A percentile compares a stretch with the other conserved stretches of the same genome.
These are phyloP conservation scores for Heliconius hortense DNA, from an alignment of 2,888 invertebrate genomes.

Conservation along the genomic window DNA sequence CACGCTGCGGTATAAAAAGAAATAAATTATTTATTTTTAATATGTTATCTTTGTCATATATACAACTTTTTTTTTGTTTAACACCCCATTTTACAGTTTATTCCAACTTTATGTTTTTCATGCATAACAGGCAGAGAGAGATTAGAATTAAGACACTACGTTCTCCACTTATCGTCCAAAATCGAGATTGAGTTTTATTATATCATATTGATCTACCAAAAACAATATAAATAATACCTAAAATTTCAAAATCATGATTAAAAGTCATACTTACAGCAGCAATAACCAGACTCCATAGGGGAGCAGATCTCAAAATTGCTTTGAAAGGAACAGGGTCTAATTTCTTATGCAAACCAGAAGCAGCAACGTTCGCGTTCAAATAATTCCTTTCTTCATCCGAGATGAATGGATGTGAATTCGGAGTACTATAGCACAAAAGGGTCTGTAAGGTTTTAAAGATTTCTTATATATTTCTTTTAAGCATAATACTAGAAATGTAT, in stretches of 20 bases:
- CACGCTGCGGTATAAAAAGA: too few relatives aligned
- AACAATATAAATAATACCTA: too few relatives aligned
- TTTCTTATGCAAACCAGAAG: conserved; percentile 77
- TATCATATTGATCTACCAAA: too few relatives aligned
- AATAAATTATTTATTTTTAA: too few relatives aligned
- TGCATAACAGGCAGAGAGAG: too few relatives aligned
- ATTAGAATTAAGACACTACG: too few relatives aligned
- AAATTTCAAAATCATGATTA: background rate
- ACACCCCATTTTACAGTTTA: too few relatives aligned
- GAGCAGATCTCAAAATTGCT: conserved; percentile 83
- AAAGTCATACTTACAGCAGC: conserved; percentile 81
- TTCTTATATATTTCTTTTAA: background rate
- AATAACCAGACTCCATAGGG: conserved; percentile 86
- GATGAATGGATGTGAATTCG: conserved; percentile 78
- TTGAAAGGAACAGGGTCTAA: conserved; percentile 86
- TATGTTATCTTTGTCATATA: too few relatives aligned
- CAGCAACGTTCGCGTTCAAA: conserved; percentile 77
- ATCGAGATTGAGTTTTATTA: too few relatives aligned
- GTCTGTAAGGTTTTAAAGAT: conserved; percentile 52
- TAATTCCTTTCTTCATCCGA: conserved; percentile 74
- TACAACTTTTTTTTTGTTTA: too few relatives aligned
- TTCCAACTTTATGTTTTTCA: too few relatives aligned
- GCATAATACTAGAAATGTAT: background rate
- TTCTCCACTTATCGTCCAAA: too few relatives aligned
- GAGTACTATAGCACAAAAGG: conserved; percentile 75